Conservation (phyloP, 2,888 invertebrate genomes). For the Dastarcus helophoroides region DNA sequence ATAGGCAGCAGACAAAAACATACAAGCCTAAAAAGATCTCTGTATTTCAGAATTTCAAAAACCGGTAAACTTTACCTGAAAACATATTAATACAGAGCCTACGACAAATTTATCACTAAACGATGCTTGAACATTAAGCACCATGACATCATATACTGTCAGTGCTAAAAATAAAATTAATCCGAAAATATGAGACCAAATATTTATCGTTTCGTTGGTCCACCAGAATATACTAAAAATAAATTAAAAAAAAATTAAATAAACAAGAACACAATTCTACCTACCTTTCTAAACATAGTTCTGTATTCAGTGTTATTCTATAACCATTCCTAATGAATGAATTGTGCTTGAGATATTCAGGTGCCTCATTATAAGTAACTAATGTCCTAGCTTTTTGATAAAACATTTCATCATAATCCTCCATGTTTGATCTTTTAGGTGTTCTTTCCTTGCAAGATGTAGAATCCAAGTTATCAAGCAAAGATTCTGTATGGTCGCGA, state of each 20-base stretch:
- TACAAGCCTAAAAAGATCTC: conserved; percentile 68
- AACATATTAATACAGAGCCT: conserved; percentile 71
- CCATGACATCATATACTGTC: conserved; percentile 71
- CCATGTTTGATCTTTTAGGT: no score
- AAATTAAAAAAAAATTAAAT: conserved; percentile 9
- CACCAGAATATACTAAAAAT: conserved; percentile 80
- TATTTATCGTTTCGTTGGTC: conserved; percentile 96
- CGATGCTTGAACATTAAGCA: conserved; percentile 68
- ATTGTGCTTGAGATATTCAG: conserved; percentile 75
- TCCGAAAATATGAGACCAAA: conserved; percentile 91
- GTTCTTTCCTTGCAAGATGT: no score
- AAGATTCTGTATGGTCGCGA: no score
- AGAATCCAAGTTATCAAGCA: no score
- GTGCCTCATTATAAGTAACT: conserved; percentile 48
- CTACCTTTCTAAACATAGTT: conserved; percentile 78
- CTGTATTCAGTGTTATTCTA: conserved; percentile 68
- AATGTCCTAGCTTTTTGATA: conserved; percentile 27
- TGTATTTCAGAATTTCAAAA: background rate
- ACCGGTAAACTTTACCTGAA: conserved; percentile 56
- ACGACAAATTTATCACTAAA: conserved; percentile 76
- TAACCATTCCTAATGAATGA: conserved; percentile 79
- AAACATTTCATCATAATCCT: conserved; percentile 6
- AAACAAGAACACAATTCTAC: conserved; percentile 4
- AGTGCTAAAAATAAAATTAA: conserved; percentile 73
- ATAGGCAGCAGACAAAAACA: conserved; percentile 83